Base-by-base conservation (phyloP, 92 coral and sea anemone species). In the Desmophyllum pertusum region DNA sequence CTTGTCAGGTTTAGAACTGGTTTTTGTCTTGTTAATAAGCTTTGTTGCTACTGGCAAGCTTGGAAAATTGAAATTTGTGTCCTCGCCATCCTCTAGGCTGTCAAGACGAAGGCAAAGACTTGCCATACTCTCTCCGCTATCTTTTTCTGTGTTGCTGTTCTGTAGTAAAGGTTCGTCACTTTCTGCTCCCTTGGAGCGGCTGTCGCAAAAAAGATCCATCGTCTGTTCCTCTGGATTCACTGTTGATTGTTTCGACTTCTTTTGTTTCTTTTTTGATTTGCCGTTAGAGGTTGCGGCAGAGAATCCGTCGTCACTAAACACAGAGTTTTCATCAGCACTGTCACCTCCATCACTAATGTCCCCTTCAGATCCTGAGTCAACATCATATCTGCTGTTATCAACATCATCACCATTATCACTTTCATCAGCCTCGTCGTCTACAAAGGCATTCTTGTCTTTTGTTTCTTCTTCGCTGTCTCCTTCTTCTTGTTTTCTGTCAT, bases 401-500 rank as follows among this genome's bases (percentile, higher is more conserved):
- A 59, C n/a, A 73, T 55, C 73, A 29, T 89, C 81, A 21, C 67
- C 50, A 45, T 79, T 81, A 83, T 73, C 84, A 48, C 84, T 85
- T 79, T 79, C 93, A 63, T 75, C 86, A 21, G 92, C 94, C 46
- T 91, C 94, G 6, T 76, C 94, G 33, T 84, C 94, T 53, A 91
- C 52, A 38, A 91, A 91, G 1, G 40, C 84, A 86, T 80, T 87
- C 27, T 48, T 73, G 40, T 37, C 93, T 30, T 76, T 57, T 64
- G 62, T 61, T 79, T 76, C 77, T 8, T 90, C 90, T 6, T 86
- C 90, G 51, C 77, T 88, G 3, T 84, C 82, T 6, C 90, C 93
- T 81, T 92, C 98, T 63, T 94, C 97, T 75, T 96, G 99, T 72
- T 89, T 93, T 72, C 61, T 78, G 31, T 94, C 93, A 79, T 96